A percentile compares a stretch with the other conserved stretches of the same genome.
phyloP scores from a whole-genome alignment of 2,797 vertebrate genomes.

The Acropternis orthonyx region DNA sequence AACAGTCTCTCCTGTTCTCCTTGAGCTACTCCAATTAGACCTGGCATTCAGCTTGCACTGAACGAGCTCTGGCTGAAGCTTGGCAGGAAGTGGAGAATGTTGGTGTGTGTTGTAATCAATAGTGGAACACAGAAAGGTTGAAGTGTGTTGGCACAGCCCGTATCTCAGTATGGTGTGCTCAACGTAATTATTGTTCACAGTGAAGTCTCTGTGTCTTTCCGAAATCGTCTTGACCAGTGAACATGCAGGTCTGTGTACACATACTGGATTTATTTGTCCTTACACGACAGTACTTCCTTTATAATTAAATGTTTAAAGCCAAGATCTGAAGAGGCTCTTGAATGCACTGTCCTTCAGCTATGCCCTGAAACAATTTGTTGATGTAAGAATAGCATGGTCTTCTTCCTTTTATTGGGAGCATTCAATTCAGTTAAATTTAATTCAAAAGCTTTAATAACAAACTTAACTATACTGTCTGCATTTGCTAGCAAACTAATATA shows the following conservation, averaged over 20 bases:
- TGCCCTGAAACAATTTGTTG: slow-evolving; percentile 57
- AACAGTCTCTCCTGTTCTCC: slow-evolving; percentile 68
- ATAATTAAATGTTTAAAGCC: slow-evolving; percentile 62
- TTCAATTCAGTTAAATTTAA: background rate
- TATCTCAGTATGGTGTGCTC: slow-evolving; percentile 59
- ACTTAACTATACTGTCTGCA: background rate
- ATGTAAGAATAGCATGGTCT: slow-evolving; percentile 20
- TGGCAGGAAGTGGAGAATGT: slow-evolving; percentile 49
- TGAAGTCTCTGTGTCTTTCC: slow-evolving; percentile 58
- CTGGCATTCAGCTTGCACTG: slow-evolving; percentile 56
- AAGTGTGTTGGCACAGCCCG: slow-evolving; percentile 56
- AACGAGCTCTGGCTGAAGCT: slow-evolving; percentile 61
- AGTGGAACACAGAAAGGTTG: slow-evolving; percentile 54
- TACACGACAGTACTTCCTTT: slow-evolving; percentile 49
- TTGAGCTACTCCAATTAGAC: slow-evolving; percentile 62
- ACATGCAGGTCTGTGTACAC: slow-evolving; percentile 51
- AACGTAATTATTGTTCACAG: slow-evolving; percentile 46
- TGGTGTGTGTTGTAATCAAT: slow-evolving; percentile 43
- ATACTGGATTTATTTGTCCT: slow-evolving; percentile 66
- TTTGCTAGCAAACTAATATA: background rate
- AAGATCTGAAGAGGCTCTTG: slow-evolving; percentile 66
- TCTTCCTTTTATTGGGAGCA: slow-evolving; percentile 35
- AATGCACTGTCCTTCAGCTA: slow-evolving; percentile 19
- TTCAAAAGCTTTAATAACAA: slow-evolving; percentile 35
- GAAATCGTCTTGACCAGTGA: slow-evolving; percentile 66